Conservation (phyloP, 2,888 invertebrate species). For the Uropetala carovei region DNA sequence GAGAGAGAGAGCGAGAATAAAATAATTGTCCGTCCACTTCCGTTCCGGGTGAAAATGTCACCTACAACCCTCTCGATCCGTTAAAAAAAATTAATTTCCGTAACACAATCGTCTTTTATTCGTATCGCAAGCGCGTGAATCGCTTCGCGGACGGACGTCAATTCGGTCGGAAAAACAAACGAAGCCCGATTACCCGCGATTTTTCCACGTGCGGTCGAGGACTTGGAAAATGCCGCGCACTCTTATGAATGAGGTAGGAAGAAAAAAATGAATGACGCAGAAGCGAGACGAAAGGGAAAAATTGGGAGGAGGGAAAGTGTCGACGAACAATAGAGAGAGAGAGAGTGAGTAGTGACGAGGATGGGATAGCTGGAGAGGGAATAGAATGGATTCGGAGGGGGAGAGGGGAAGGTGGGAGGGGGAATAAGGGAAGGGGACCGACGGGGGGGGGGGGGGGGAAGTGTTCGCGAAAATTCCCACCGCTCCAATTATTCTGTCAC, state of each 20-base stretch:
- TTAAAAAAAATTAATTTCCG: background rate
- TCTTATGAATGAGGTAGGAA: background rate
- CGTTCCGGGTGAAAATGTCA: too few relatives aligned
- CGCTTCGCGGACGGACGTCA: background rate
- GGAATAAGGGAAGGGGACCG: background rate
- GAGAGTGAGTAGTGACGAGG: background rate
- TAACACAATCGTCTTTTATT: background rate
- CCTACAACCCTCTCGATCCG: background rate
- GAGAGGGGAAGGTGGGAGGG: background rate
- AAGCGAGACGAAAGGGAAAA: background rate
- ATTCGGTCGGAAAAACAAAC: background rate
- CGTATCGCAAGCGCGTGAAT: background rate
- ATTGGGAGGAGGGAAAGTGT: background rate
- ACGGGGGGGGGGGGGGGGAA: background rate
- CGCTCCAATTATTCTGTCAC: constrained; percentile 39
- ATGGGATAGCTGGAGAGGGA: background rate
- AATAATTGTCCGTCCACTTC: too few relatives aligned
- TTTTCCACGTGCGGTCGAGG: background rate
- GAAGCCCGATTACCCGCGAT: too few relatives aligned
- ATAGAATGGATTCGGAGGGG: background rate
- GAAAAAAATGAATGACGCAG: background rate
- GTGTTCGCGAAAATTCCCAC: background rate
- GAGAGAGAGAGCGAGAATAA: too few relatives aligned
- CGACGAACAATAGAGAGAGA: background rate
- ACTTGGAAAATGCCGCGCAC: background rate